Evolutionary conservation across 2,888 invertebrate genomes (phyloP).

Genomic region (Lampropteryx suffumata): DNA sequence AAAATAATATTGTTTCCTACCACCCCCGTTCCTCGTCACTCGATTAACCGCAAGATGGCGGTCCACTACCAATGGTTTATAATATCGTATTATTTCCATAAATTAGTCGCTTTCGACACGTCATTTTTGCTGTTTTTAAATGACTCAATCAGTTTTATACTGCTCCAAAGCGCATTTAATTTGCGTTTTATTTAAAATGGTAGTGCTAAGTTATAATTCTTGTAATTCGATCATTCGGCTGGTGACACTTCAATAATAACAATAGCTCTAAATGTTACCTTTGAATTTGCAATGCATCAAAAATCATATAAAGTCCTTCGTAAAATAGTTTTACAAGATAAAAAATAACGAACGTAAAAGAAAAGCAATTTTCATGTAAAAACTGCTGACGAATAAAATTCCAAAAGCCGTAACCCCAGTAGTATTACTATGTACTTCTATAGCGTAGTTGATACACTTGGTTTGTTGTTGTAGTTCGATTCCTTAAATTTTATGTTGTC

Average conservation of each 20-base stretch:
- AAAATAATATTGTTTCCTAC: slow-evolving; percentile 79
- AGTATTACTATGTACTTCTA: slow-evolving; percentile 9
- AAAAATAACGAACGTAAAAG: too few species aligned
- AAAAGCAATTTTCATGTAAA: too few species aligned
- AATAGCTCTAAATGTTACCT: too few species aligned
- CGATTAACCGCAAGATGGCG: slow-evolving; percentile 49
- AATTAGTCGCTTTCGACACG: slow-evolving; percentile 32
- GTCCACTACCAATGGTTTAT: slow-evolving; percentile 30
- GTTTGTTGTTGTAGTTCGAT: slow-evolving; percentile 38
- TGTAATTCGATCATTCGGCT: too few species aligned
- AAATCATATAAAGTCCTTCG: too few species aligned
- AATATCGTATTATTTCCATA: slow-evolving; percentile 33
- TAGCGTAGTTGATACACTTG: too few species aligned
- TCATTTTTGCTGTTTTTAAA: slow-evolving; percentile 30
- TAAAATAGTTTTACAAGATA: too few species aligned
- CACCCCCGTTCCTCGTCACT: slow-evolving; percentile 58
- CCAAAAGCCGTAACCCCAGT: slow-evolving; percentile 17
- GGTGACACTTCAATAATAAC: too few species aligned
- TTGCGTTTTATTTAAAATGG: slow-evolving; percentile 24
- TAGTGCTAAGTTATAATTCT: too few species aligned
- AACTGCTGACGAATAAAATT: slow-evolving; percentile 7
- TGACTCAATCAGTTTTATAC: slow-evolving; percentile 30
- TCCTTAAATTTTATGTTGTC: slow-evolving; percentile 48
- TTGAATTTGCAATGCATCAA: too few species aligned
- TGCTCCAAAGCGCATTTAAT: slow-evolving; percentile 25